phyloP scores from a whole-genome alignment of 2,888 invertebrate species.

The Mactromeris polynyma region DNA sequence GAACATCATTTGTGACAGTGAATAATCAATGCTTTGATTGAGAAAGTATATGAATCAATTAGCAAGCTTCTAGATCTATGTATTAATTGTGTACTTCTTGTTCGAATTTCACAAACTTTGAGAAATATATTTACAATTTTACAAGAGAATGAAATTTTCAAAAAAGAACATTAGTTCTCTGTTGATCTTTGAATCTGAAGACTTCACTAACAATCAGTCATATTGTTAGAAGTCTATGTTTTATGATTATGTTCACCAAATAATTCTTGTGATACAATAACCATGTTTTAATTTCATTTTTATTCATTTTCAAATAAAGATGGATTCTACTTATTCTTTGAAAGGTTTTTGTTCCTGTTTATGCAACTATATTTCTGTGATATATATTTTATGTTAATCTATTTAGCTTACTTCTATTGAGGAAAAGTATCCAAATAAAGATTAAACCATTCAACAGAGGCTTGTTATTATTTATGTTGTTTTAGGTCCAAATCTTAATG shows the following conservation, averaged over 20 bases:
- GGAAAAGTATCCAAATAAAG: not conserved
- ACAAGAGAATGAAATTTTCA: too few relatives aligned
- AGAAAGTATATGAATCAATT: not conserved
- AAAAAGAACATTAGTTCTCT: too few relatives aligned
- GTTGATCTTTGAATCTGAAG: not conserved
- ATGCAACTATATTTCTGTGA: conserved; percentile 7
- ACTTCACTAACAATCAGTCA: not conserved
- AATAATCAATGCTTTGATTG: not conserved
- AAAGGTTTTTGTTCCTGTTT: not conserved
- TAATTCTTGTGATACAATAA: not conserved
- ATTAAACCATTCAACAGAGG: not conserved
- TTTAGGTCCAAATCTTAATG: too few relatives aligned
- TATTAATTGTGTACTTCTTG: not conserved
- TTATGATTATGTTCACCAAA: not conserved
- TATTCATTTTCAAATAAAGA: not conserved
- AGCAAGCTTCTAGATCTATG: not conserved
- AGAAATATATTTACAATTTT: too few relatives aligned
- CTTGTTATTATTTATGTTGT: too few relatives aligned
- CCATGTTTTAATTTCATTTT: not conserved
- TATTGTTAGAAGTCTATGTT: not conserved
- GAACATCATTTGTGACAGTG: conserved; percentile 16
- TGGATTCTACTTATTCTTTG: not conserved
- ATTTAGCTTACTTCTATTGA: not conserved
- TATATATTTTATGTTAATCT: not conserved
- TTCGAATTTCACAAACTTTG: too few relatives aligned